Evolutionary conservation across 2,888 invertebrate species (phyloP).

Genomic region (Phyllotreta striolata): DNA sequence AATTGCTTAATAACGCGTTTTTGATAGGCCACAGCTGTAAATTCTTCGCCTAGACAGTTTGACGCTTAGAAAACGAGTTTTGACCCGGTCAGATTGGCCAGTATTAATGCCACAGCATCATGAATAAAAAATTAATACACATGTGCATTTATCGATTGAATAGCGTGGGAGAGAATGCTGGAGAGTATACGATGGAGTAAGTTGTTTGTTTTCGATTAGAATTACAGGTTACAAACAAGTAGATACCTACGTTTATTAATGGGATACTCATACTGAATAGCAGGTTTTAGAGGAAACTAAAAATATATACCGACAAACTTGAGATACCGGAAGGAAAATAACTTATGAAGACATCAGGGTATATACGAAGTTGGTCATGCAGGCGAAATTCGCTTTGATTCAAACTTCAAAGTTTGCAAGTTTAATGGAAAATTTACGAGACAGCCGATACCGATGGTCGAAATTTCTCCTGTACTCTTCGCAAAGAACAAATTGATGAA

Average conservation of each 20-base stretch:
- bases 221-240: constrained; percentile 5
- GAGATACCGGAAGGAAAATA: too few species aligned
- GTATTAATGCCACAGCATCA: constrained; percentile 5
- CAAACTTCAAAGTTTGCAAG: too few species aligned
- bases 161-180: constrained; percentile 10
- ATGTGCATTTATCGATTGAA: constrained; percentile 9
- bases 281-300: too few species aligned
- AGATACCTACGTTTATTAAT: not conserved
- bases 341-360: too few species aligned
- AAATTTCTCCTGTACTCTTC: too few species aligned
- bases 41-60: constrained; percentile 22
- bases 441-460: too few species aligned
- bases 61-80: constrained; percentile 21
- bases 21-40: constrained; percentile 19
- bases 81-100: constrained; percentile 9
- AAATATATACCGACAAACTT: too few species aligned
- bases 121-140: constrained; percentile 12
- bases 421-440: too few species aligned
- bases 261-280: too few species aligned
- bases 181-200: not conserved
- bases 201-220: constrained; percentile 6
- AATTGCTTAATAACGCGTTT: constrained; percentile 23
- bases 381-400: too few species aligned
- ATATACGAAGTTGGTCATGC: too few species aligned
- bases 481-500: too few species aligned